Conservation (phyloP, 2,113 vertebrate species). For the Cephalopholis sonnerati region DNA sequence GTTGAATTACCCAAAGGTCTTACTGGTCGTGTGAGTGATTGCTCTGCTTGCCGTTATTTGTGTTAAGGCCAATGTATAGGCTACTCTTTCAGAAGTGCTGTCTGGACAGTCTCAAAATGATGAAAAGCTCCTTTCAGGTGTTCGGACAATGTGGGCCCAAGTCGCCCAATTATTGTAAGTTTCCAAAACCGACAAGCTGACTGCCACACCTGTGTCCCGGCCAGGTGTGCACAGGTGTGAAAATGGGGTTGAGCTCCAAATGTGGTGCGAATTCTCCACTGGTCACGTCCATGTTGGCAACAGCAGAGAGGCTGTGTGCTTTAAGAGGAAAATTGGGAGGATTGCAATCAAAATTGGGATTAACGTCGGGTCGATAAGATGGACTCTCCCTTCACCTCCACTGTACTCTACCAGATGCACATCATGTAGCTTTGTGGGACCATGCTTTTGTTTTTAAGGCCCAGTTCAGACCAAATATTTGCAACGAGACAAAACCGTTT, state of each 20-base stretch:
- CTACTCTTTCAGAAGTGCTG: slow-evolving; percentile 34
- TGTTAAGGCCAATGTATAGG: slow-evolving; percentile 23
- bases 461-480: too few relatives aligned
- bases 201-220: slow-evolving; percentile 42
- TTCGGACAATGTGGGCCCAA: slow-evolving; percentile 3
- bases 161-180: slow-evolving; percentile 38
- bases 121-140: slow-evolving; percentile 50
- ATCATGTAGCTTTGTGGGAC: background rate
- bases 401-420: background rate
- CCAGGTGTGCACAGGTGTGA: slow-evolving; percentile 54
- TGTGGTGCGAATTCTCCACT: background rate
- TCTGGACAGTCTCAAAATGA: slow-evolving; percentile 52
- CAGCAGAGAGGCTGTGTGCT: background rate
- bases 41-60: slow-evolving; percentile 24
- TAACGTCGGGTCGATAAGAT: background rate
- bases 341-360: background rate
- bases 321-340: background rate
- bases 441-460: background rate
- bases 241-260: slow-evolving; percentile 33
- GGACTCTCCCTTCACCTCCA: background rate
- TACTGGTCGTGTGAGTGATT: slow-evolving; percentile 45
- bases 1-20: slow-evolving; percentile 33
- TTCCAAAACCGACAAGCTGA: slow-evolving; percentile 26
- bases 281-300: background rate
- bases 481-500: too few relatives aligned